Percentiles rank a stretch among this genome's conserved stretches.
Evolutionary conservation across 2,113 vertebrate genomes (phyloP).

Genomic region (Pelvicachromis taeniatus): DNA sequence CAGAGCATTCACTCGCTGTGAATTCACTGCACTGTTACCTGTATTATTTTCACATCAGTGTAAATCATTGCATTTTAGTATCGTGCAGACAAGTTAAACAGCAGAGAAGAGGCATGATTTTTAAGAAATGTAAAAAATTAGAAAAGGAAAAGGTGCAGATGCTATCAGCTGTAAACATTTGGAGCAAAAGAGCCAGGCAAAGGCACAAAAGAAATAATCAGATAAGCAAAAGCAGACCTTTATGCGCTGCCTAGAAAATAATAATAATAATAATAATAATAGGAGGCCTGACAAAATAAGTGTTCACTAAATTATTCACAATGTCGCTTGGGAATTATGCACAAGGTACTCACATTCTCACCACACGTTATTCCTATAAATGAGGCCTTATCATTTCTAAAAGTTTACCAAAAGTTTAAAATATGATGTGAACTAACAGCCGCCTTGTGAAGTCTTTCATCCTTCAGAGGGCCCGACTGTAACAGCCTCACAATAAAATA

Average conservation of each 20-base stretch:
- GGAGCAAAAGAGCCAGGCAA: background rate
- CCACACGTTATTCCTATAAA: background rate
- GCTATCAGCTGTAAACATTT: background rate
- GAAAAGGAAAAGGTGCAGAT: background rate
- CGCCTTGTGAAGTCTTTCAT: conserved; percentile 25
- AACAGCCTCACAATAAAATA: background rate
- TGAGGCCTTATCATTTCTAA: background rate
- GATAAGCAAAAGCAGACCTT: background rate
- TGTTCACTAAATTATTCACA: background rate
- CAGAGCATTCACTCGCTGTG: rapidly evolving
- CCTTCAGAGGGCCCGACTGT: background rate
- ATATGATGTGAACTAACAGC: background rate
- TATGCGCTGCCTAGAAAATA: background rate
- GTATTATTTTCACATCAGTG: background rate
- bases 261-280: background rate
- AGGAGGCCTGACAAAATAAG: background rate
- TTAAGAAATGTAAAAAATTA: background rate
- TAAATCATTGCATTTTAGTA: background rate
- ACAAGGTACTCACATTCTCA: background rate
- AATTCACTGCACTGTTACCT: rapidly evolving
- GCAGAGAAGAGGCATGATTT: background rate
- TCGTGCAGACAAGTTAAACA: background rate
- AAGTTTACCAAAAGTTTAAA: background rate
- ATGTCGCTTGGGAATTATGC: background rate
- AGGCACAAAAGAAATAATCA: background rate